Conservation (phyloP, 2,888 invertebrate genomes). For the Lycaena phlaeas region DNA sequence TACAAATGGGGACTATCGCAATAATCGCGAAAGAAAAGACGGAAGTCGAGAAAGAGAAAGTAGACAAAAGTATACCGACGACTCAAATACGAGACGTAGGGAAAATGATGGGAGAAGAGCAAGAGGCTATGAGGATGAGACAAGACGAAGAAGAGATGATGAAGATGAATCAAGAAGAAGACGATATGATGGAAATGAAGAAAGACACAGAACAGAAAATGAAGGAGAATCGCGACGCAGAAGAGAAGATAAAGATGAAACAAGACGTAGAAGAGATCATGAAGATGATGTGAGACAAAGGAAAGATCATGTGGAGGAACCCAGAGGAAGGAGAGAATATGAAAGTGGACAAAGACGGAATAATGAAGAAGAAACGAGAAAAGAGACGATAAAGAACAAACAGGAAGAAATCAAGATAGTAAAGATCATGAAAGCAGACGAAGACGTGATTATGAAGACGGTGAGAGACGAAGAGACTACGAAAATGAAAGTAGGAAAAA, state of each 20-base stretch:
- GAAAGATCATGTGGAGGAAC: background rate
- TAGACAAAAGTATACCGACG: constrained; percentile 10
- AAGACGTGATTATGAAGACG: background rate
- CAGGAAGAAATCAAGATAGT: background rate
- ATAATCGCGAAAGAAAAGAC: constrained; percentile 13
- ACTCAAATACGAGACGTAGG: constrained; percentile 3
- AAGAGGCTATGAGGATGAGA: constrained; percentile 7
- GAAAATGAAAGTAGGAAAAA: background rate
- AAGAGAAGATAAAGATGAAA: constrained; percentile 15
- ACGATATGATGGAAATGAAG: constrained; percentile 12
- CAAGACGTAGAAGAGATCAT: constrained; percentile 1
- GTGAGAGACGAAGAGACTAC: background rate
- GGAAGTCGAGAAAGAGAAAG: background rate
- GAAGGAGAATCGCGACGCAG: constrained; percentile 16
- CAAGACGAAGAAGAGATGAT: constrained; percentile 4
- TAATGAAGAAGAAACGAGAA: background rate
- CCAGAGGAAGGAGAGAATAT: background rate
- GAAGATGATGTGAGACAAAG: background rate
- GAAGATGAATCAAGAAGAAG: constrained; percentile 13
- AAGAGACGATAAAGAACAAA: background rate
- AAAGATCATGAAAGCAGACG: constrained; percentile 7
- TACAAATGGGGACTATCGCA: constrained; percentile 12
- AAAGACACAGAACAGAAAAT: constrained; percentile 11
- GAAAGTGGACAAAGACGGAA: too few species aligned
- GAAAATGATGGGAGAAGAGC: constrained; percentile 11